Evolutionary conservation across 2,797 vertebrate species (phyloP), one percentile per base, ranked within the genome.

Genomic region (Cossypha dichroa): DNA sequence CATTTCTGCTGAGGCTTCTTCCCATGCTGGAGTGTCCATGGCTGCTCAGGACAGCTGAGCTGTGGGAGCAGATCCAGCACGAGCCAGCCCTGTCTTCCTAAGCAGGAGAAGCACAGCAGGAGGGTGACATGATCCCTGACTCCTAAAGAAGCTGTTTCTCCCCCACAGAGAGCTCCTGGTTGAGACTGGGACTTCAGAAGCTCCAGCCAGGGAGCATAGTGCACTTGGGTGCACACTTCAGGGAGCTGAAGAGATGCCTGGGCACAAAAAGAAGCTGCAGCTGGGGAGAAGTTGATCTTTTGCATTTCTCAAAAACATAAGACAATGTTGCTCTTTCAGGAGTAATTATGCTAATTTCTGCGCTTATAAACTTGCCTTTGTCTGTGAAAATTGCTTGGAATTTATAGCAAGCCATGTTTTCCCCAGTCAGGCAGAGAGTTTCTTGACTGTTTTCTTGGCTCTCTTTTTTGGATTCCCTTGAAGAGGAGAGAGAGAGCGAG

Each of bases 311-410:
- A 58, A 58, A 64, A 89, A 43, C 43, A 55, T 68, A 43, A 67
- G 85, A 86, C 92, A 93, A 68, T n/a, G 73, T 93, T 86, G 66
- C 80, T 76, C 90, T 90, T 90, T 88, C 66, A 85, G 45, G 76
- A 38, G 48, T 78, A 59, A 55, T 92, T 93, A 96, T 97, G 93
- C 80, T 90, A 88, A 95, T 94, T 88, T 31, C 72, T 22, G 23
- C 7, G 2, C 93, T 87, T 85, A 94, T 54, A 91, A 94, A 96
- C 72, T 94, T 92, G 74, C 33, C 94, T 96, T 96, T 96, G 93
- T 96, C 86, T 4, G 0, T 45, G 67, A 94, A 93, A 83, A 95
- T 81, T 70, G 87, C 91, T 77, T 93, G 94, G 95, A 93, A 93
- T 93, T 91, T 88, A 29, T 49, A 90, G 72, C 64, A 52, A 91